Evolutionary conservation across 2,113 vertebrate species (phyloP), one percentile per base, ranked within the genome.

Genomic region (Neotoma lepida): DNA sequence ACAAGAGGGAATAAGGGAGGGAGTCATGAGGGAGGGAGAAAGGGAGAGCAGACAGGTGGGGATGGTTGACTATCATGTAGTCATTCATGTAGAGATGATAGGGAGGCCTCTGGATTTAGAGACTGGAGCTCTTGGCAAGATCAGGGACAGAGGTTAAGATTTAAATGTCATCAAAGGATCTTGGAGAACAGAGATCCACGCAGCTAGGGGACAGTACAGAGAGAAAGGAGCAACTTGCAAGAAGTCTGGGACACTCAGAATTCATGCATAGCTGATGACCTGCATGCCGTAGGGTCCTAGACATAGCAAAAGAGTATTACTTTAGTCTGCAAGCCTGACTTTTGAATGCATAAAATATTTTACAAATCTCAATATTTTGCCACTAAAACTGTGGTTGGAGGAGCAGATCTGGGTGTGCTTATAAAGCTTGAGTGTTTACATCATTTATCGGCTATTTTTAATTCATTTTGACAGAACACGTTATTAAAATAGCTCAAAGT

Each of bases 401-500:
- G 61, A 92, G 73, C 92, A 82, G 3, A 81, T 78, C 63, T 64
- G 33, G 88, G 46, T 63, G 14, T 77, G 22, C 33, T 66, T 95
- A 85, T 41, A 82, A 90, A 95, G 71, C 39, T 26, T 85, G n/a
- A 20, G 5, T 91, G 46, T 91, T 95, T 81, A 77, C 86, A 58
- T 51, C 9, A 22, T 86, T 96, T 89, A 85, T 89, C 14, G 70
- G 41, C 10, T 85, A 56, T 84, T 91, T 15, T 17, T 77, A 93
- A 93, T 90, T 89, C 64, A 87, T 96, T 89, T 95, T 96, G 87
- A 95, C 87, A 95, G 70, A 86, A 74, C 35, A 6, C 56, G 44
- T 94, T 93, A 81, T 89, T 95, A 89, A 96, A 96, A 89, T 91
- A 96, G 64, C 90, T 85, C 85, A 39, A 74, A 95, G 85, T 85